Percentiles rank a stretch among this genome's conserved stretches.
These are phyloP conservation scores for Epinephelus moara DNA, from an alignment of 2,113 vertebrate species.

Conservation along the genomic window DNA sequence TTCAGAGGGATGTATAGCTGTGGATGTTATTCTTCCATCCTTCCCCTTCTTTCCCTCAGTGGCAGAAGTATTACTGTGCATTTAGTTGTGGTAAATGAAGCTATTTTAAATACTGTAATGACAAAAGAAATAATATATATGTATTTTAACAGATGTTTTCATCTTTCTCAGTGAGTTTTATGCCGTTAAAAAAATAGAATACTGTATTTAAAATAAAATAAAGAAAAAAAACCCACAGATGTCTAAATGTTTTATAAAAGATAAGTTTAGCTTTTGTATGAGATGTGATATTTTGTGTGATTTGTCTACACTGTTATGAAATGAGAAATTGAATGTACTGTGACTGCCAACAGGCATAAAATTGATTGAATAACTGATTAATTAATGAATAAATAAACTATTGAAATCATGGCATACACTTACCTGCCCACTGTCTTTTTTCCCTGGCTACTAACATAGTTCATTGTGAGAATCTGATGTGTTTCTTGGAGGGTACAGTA, in stretches of 20 bases:
- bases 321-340: slow-evolving; percentile 85
- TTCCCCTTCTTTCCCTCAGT: slow-evolving; percentile 39
- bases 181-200: slow-evolving; percentile 62
- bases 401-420: slow-evolving; percentile 31
- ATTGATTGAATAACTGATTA: slow-evolving; percentile 71
- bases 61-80: slow-evolving; percentile 75
- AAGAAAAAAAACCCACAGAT: slow-evolving; percentile 57
- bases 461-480: neutral
- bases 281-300: slow-evolving; percentile 85
- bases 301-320: slow-evolving; percentile 77
- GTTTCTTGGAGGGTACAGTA: neutral
- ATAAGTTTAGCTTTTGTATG: slow-evolving; percentile 83
- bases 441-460: too few species aligned
- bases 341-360: slow-evolving; percentile 75
- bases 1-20: slow-evolving; percentile 42
- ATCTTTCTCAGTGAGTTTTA: slow-evolving; percentile 80
- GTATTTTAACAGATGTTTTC: slow-evolving; percentile 84
- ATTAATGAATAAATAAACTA: slow-evolving; percentile 76
- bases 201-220: slow-evolving; percentile 70
- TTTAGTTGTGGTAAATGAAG: slow-evolving; percentile 82
- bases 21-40: slow-evolving; percentile 46
- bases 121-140: slow-evolving; percentile 79
- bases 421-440: too few species aligned
- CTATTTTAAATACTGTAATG: slow-evolving; percentile 84
- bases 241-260: slow-evolving; percentile 87